Percentiles rank a stretch among this genome's conserved stretches.
Conservation (phyloP, 2,113 vertebrate species). For the Dromiciops gliroides region DNA sequence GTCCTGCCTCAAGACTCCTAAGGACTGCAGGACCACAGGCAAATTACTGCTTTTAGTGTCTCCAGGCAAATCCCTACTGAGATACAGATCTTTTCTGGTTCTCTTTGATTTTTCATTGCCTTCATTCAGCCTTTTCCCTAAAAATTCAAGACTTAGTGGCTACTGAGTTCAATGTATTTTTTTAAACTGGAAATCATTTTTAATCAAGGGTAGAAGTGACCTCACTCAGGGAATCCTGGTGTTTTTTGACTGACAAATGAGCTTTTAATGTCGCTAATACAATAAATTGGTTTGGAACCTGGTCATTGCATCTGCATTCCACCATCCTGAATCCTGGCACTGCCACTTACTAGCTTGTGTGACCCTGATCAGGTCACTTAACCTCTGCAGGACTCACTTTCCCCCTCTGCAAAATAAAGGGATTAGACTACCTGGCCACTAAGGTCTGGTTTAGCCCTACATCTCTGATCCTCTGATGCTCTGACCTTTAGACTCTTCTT, state of each 20-base stretch:
- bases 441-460: not conserved
- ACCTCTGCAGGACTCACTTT: not conserved
- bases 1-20: not conserved
- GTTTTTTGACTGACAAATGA: not conserved
- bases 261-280: not conserved
- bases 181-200: not conserved
- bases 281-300: not conserved
- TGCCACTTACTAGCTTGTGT: not conserved
- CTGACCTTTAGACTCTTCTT: not conserved
- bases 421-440: not conserved
- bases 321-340: not conserved
- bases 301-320: not conserved
- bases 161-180: not conserved
- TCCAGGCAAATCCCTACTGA: not conserved
- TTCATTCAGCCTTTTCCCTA: slow-evolving; percentile 37
- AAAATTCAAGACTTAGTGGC: not conserved
- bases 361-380: not conserved
- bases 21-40: not conserved
- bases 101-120: slow-evolving; percentile 22
- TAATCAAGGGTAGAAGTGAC: slow-evolving; percentile 2
- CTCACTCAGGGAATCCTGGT: not conserved
- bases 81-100: not conserved
- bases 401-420: not conserved
- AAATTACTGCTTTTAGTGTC: not conserved
- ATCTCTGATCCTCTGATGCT: not conserved